phyloP scores from a whole-genome alignment of 2,888 invertebrate species.

The Cosmorhoe ocellata region DNA sequence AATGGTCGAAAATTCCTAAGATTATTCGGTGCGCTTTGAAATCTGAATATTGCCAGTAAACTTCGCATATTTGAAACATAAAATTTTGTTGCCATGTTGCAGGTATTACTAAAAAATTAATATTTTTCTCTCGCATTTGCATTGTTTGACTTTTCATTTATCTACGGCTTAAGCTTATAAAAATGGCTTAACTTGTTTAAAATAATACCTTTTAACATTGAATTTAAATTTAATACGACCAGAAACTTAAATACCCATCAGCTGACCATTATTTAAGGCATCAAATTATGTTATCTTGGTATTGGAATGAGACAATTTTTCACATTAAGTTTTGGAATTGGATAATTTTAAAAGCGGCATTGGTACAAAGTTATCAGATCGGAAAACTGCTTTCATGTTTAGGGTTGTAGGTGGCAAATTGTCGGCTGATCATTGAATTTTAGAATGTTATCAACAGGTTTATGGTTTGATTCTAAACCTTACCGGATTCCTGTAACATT shows the following conservation, averaged over 20 bases:
- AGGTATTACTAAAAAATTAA: background rate
- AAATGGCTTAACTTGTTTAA: too few relatives aligned
- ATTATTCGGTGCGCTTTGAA: conserved; percentile 44
- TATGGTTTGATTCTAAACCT: conserved; percentile 1
- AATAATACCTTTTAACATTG: too few relatives aligned
- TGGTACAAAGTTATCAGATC: conserved; percentile 28
- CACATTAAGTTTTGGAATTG: background rate
- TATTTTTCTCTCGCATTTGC: too few relatives aligned
- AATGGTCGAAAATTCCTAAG: conserved; percentile 52
- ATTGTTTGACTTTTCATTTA: too few relatives aligned
- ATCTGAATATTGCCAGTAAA: conserved; percentile 15
- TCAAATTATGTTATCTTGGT: background rate
- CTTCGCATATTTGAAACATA: conserved; percentile 9
- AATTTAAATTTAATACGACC: too few relatives aligned
- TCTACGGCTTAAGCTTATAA: too few relatives aligned
- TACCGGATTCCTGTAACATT: conserved; percentile 8
- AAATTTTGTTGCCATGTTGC: conserved; percentile 1
- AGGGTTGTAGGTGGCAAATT: conserved; percentile 29
- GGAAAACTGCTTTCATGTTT: conserved; percentile 18
- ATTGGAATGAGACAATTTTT: background rate
- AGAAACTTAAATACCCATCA: too few relatives aligned
- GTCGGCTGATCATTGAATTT: conserved; percentile 6
- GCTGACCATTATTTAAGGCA: background rate
- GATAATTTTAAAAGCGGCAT: conserved; percentile 12
- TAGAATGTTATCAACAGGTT: conserved; percentile 21